Evolutionary conservation across 2,113 vertebrate genomes (phyloP), one percentile per base, ranked within the genome.

Genomic region (Tachysurus fulvidraco): DNA sequence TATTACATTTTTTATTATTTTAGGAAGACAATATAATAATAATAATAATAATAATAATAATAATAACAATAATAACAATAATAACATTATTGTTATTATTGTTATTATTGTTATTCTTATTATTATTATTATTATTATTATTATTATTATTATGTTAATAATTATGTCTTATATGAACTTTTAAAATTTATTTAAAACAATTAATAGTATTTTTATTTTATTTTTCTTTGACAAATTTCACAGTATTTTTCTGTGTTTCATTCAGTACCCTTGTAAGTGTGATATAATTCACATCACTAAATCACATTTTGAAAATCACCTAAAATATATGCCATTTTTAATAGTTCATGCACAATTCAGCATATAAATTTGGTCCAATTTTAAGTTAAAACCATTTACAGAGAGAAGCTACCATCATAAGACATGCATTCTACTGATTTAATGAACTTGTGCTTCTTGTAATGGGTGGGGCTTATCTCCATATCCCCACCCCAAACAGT

Each of bases 401-500:
- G 6, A 50, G 52, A 57, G 5, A 21, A 30, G 3, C 14, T 8
- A 36, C 2, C 50, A n/a, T 28, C 52, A 11, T 23, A 25, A 23
- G 41, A 74, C 36, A 57, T 1, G 52, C 8, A 12, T 81, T 57
- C 16, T 30, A 80, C 17, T 80, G n/a, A 30, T 44, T 82, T 82
- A 16, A 54, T 64, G 64, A 88, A 85, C 25, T 28, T n/a, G n/a
- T 82, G 28, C n/a, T 64, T 85, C 54, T 65, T 85, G 67, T 64
- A 65, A 79, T 54, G 67, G 83, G 79, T 3, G 65, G 52, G 50
- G 23, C 71, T 86, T 85, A 74, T 25, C 80, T 65, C 41, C 60
- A 78, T 25, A 52, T 62, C 82, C 86, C 81, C 74, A 83, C 86
- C 88, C 59, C 87, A 81, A 81, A 91, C 80, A 83, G 81, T 81